Conservation (phyloP, 1,140 invertebrate species). For the Apis laboriosa region DNA sequence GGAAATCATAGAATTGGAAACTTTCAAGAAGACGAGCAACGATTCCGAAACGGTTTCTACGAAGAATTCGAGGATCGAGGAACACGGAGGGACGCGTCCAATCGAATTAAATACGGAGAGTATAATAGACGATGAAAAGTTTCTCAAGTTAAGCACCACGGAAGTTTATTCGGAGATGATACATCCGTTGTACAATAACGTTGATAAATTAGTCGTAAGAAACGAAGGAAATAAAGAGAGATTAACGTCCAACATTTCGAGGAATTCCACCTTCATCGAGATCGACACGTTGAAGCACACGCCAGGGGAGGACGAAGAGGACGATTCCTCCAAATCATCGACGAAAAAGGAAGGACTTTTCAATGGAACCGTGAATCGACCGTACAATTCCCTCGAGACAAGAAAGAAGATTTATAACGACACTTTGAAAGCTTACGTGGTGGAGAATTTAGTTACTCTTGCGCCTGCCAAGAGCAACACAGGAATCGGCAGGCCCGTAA, state of each 20-base stretch:
- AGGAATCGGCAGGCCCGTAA: slow-evolving; percentile 71
- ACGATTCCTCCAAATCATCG: neutral
- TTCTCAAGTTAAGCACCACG: slow-evolving; percentile 53
- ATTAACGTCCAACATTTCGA: slow-evolving; percentile 37
- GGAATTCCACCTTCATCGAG: slow-evolving; percentile 75
- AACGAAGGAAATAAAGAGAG: slow-evolving; percentile 26
- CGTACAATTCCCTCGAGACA: neutral
- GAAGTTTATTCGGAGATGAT: slow-evolving; percentile 66
- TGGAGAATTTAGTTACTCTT: slow-evolving; percentile 72
- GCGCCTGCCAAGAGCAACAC: slow-evolving; percentile 75
- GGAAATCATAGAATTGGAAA: slow-evolving; percentile 64
- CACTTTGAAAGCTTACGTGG: slow-evolving; percentile 73
- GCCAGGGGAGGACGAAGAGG: slow-evolving; percentile 53
- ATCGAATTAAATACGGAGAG: slow-evolving; percentile 11
- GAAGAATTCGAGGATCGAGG: slow-evolving; percentile 60
- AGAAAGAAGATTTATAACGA: slow-evolving; percentile 73
- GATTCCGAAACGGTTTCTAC: slow-evolving; percentile 35
- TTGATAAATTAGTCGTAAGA: slow-evolving; percentile 55
- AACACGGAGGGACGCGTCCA: slow-evolving; percentile 18
- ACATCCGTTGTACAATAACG: slow-evolving; percentile 57
- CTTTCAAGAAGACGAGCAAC: slow-evolving; percentile 55
- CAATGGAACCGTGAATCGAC: neutral
- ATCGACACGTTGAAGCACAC: slow-evolving; percentile 73
- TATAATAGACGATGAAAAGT: slow-evolving; percentile 56
- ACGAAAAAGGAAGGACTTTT: neutral